phyloP scores from a whole-genome alignment of 2,888 invertebrate species.

The Cyclophora albipunctata region DNA sequence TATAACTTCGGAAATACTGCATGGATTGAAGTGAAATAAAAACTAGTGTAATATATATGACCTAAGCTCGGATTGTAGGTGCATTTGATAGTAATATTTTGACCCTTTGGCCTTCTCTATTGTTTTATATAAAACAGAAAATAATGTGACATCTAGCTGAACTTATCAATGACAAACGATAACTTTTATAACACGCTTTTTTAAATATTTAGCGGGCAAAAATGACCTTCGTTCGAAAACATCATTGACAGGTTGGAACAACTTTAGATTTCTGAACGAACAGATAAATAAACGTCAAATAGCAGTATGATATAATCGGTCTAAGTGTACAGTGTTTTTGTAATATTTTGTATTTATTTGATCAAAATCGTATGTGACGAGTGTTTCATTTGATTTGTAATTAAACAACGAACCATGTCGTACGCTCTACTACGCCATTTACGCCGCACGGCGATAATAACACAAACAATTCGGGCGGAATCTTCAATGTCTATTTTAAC shows the following conservation, averaged over 20 bases:
- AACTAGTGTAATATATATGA: no score
- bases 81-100: no score
- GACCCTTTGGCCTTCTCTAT: no score
- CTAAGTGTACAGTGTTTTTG: conserved; percentile 26
- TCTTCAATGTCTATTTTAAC: conserved; percentile 59
- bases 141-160: no score
- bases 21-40: no score
- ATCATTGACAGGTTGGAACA: not conserved
- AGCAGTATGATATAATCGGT: conserved; percentile 42
- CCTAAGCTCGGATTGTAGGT: no score
- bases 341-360: not conserved
- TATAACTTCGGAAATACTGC: no score
- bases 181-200: no score
- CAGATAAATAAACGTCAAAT: conserved; percentile 40
- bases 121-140: no score
- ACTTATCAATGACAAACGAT: no score
- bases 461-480: conserved; percentile 53
- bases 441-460: conserved; percentile 47
- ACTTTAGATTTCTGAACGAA: conserved; percentile 32
- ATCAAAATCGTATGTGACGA: conserved; percentile 32
- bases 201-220: no score
- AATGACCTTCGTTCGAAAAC: no score
- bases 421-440: conserved; percentile 58
- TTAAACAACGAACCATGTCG: conserved; percentile 41
- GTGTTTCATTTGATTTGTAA: conserved; percentile 11